Evolutionary conservation across 2,888 invertebrate genomes (phyloP), one percentile per base, ranked within the genome.

Genomic region (Stenodema calcarata): DNA sequence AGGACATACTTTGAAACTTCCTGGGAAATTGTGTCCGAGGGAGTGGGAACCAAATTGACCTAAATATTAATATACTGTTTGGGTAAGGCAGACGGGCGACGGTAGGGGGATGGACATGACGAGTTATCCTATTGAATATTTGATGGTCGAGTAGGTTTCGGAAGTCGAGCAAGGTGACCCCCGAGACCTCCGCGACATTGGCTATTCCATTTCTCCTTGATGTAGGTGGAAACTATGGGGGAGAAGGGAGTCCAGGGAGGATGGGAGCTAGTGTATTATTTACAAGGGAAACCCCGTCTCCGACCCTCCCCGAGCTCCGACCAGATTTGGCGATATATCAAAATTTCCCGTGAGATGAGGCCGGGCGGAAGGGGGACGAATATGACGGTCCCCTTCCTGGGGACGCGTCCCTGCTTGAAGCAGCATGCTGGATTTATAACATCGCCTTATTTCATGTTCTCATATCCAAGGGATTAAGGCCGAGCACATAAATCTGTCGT

Each of bases 61-160:
- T 73, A 73, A 73, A 73, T 73, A 73, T 73, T 73, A 73, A 73
- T 73, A 73, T 73, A 41, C 73, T 73, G 73, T 73, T 73, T 4
- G 62, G 23, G 62, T 18, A 9, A 62, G 62, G 62, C 9, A 23
- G 62, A 23, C 35, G 23, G 73, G 73, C 18, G 12, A 28, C 11
- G 73, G 27, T 27, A 7, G 70, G 6, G 14, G 73, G 73, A 41
- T 41, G 80, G 80, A 50, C 47, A 54, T 80, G 80, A 80, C 80
- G 80, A 80, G 80, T 80, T 80, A 50, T 80, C 80, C 80, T 47
- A 30, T 30, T 80, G 80, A 80, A 80, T 80, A 80, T 80, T 80
- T 80, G 80, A 80, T 80, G 54, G 35, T 35, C 30, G 35, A n/a
- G 73, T 35, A 62, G 62, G 73, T 35, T 73, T 73, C 73, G 73